These are phyloP conservation scores for Notodonta dromedarius DNA, from an alignment of 2,888 invertebrate genomes.

Conservation along the genomic window DNA sequence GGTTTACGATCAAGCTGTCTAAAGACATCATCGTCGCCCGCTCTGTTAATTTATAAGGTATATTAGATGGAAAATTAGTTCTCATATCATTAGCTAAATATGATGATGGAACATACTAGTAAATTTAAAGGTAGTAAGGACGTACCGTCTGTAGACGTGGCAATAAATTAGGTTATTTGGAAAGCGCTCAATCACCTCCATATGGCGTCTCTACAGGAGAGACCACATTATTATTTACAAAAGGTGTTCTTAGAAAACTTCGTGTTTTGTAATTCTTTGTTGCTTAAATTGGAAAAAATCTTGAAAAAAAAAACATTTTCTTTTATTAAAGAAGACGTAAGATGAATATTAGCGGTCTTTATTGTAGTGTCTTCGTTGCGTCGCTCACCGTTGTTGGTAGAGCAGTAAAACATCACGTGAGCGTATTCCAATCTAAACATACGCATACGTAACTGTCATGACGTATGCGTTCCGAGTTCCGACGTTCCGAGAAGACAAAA, in stretches of 20 bases:
- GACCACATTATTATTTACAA: no score
- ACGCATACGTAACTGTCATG: constrained; percentile 4
- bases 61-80: constrained; percentile 16
- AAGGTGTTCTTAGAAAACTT: no score
- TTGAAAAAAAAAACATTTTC: no score
- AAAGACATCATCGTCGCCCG: constrained; percentile 10
- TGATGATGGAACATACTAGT: no score
- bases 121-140: no score
- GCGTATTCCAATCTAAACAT: constrained; percentile 5
- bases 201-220: no score
- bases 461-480: constrained; percentile 2
- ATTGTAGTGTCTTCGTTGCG: neutral
- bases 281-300: no score
- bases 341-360: neutral
- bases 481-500: constrained; percentile 5
- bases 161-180: no score
- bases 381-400: neutral
- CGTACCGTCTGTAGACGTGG: no score
- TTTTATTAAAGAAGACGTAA: neutral
- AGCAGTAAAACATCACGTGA: constrained; percentile 7
- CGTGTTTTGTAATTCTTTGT: no score
- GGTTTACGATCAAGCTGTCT: constrained; percentile 28
- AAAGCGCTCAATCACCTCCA: no score
- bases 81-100: neutral
- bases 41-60: constrained; percentile 22